phyloP scores from a whole-genome alignment of 2,113 vertebrate species.

The Gavialis gangeticus region DNA sequence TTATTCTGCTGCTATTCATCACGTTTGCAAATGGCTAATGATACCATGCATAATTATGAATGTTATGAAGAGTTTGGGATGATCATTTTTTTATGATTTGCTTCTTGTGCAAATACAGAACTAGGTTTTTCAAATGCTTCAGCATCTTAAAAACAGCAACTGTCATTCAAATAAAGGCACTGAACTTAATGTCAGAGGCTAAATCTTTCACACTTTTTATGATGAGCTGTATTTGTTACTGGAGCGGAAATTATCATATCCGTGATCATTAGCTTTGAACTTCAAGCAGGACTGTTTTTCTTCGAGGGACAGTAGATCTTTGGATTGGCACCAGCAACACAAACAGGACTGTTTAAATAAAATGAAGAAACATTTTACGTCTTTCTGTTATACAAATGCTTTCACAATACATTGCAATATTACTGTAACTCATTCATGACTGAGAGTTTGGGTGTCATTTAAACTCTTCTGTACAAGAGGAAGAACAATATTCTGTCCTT shows the following conservation, averaged over 20 bases:
- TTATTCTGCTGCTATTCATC: constrained; percentile 42
- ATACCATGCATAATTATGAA: constrained; percentile 3
- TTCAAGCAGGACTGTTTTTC: constrained; percentile 90
- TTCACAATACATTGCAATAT: neutral
- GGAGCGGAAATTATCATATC: constrained; percentile 90
- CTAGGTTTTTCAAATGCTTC: constrained; percentile 32
- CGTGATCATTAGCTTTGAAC: constrained; percentile 90
- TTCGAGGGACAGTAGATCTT: constrained; percentile 84
- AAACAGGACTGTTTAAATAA: constrained; percentile 88
- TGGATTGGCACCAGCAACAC: constrained; percentile 87
- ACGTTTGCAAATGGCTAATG: constrained; percentile 1
- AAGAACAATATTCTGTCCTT: neutral
- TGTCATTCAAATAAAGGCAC: constrained; percentile 46
- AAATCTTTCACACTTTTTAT: constrained; percentile 73
- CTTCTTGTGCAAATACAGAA: constrained; percentile 59
- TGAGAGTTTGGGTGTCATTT: neutral
- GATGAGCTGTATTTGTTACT: constrained; percentile 94
- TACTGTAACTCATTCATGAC: neutral
- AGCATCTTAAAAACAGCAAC: constrained; percentile 34
- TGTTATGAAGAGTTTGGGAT: neutral
- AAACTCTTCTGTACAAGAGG: neutral
- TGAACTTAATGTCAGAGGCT: constrained; percentile 19
- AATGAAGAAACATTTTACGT: constrained; percentile 40
- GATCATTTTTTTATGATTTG: neutral
- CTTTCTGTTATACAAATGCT: neutral